Evolutionary conservation across 2,113 vertebrate species (phyloP).

Genomic region (Calyptommatus sinebrachiatus): DNA sequence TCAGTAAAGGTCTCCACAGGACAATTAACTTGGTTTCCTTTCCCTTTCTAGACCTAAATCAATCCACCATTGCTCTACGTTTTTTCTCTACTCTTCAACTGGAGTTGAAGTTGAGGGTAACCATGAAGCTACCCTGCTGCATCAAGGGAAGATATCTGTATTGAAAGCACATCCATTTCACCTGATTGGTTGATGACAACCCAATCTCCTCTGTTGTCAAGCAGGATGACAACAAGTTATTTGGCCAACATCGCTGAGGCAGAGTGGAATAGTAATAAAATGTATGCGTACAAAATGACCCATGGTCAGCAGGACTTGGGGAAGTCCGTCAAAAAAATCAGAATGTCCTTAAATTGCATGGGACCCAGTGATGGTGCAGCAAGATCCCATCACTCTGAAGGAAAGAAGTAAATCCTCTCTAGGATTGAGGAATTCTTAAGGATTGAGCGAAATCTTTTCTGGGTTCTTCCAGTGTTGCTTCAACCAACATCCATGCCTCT

Average conservation of each 20-base stretch:
- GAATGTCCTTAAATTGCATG: not conserved
- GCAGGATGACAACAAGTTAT: slow-evolving; percentile 15
- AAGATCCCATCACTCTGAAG: not conserved
- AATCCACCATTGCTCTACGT: no score
- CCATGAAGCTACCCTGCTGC: slow-evolving; percentile 40
- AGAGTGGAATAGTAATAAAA: accelerated
- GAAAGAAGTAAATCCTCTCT: not conserved
- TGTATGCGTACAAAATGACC: not conserved
- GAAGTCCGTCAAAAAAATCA: not conserved
- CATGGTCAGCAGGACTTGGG: not conserved
- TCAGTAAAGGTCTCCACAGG: no score
- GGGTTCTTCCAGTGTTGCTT: not conserved
- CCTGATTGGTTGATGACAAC: slow-evolving; percentile 44
- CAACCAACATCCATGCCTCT: not conserved
- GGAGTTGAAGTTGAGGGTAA: slow-evolving; percentile 8
- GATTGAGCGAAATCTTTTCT: not conserved
- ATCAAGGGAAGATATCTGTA: slow-evolving; percentile 37
- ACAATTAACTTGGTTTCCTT: no score
- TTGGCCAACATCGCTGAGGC: not conserved
- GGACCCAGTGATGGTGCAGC: accelerated
- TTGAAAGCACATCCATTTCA: slow-evolving; percentile 23
- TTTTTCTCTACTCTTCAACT: no score
- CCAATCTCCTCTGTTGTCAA: slow-evolving; percentile 19
- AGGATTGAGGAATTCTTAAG: no score
- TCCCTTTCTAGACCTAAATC: no score